Base-by-base conservation (phyloP, 2,113 vertebrate genomes). In the Podarcis raffonei region DNA sequence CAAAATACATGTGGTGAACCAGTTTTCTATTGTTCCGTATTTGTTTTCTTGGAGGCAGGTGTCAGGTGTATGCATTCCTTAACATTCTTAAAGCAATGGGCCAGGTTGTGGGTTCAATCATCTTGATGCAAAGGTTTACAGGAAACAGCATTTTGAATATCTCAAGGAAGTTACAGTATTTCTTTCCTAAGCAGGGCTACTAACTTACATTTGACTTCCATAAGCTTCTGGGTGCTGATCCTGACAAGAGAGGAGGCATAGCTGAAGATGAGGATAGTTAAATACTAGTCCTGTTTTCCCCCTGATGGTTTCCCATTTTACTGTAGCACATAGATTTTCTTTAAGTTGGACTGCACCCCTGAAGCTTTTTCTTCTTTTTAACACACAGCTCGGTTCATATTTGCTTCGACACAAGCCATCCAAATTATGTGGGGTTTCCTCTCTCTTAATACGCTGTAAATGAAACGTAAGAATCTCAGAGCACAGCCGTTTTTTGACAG, bases 81-180 rank as follows among this genome's bases (percentile, higher is more conserved):
- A 84, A n/a, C 0, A 9, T 37, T 0, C 71, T 59, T 91, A 80
- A 89, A 86, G 85, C 87, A 39, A 85, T 23, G 9, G 3, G 72
- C 11, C 23, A 86, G 78, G 76, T 83, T 1, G 12, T 35, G 27
- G 83, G 78, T 91, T 93, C 37, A 25, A 16, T 83, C 30, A 74
- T 76, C 88, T 62, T 75, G 0, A 1, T 32, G 77, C 2, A 37
- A 8, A 77, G 74, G 90, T 75, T 87, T 91, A n/a, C 30, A 66
- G 84, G 81, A 8, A 83, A 66, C 3, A 20, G 8, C 37, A 39
- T 85, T 75, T 85, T 18, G 37, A 27, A 6, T 65, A 66, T 85
- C 30, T 15, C 5, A 39, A n/a, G 35, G 16, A 39, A 65, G 16
- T 72, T 57, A 42, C 39, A 42, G 42, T 42, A 22, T 66, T 75